Evolutionary conservation across 2,888 invertebrate species (phyloP).

Genomic region (Xestia c-nigrum): DNA sequence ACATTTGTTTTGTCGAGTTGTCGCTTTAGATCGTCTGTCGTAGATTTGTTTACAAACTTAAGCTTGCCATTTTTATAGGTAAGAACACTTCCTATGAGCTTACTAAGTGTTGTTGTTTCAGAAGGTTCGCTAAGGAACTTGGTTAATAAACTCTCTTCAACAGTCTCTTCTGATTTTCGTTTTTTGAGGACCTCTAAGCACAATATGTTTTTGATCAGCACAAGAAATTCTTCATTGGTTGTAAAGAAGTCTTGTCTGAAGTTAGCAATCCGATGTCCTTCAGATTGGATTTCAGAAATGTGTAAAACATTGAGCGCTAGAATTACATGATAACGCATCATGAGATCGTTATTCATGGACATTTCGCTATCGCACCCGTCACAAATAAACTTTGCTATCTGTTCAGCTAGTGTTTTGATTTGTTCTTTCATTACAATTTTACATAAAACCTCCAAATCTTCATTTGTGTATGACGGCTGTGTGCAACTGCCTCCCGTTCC

Average conservation of each 20-base stretch:
- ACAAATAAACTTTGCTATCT: conserved; percentile 32
- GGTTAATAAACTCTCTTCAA: not conserved
- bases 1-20: conserved; percentile 9
- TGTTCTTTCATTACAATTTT: conserved; percentile 42
- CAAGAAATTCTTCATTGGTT: conserved; percentile 23
- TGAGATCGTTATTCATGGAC: conserved; percentile 50
- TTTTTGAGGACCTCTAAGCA: too few species aligned
- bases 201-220: too few species aligned
- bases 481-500: conserved; percentile 34
- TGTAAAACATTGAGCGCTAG: too few species aligned
- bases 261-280: too few species aligned
- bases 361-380: conserved; percentile 14
- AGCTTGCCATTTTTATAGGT: conserved; percentile 13
- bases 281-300: too few species aligned
- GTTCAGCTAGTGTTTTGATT: conserved; percentile 34
- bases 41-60: conserved; percentile 26
- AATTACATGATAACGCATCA: conserved; percentile 48
- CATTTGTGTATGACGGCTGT: conserved; percentile 30
- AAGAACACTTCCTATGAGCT: conserved; percentile 15
- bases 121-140: conserved; percentile 13
- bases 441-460: conserved; percentile 41
- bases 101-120: conserved; percentile 10
- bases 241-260: conserved; percentile 45
- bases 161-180: not conserved
- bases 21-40: not conserved